Evolutionary conservation across 2,797 vertebrate species (phyloP).

Genomic region (Squalus acanthias): DNA sequence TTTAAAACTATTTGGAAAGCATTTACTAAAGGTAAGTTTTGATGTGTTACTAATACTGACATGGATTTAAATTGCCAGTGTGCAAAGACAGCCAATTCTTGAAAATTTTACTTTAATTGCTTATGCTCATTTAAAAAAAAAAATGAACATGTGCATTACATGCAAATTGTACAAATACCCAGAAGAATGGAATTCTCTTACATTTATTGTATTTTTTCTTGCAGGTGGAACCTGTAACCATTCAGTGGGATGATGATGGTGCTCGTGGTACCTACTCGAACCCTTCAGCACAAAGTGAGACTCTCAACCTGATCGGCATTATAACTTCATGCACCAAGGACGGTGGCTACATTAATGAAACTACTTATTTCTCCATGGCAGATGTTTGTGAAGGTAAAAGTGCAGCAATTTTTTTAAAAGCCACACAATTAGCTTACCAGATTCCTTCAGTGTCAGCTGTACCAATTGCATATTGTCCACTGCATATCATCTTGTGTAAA

Average conservation of each 20-base stretch:
- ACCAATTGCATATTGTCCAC: neutral
- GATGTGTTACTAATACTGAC: neutral
- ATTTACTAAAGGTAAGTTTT: neutral
- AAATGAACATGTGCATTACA: neutral
- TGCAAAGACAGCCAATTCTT: neutral
- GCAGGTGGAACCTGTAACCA: conserved; percentile 69
- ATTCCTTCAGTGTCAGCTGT: neutral
- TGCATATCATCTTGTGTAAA: neutral
- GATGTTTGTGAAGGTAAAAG: conserved; percentile 73
- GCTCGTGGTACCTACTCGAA: conserved; percentile 43
- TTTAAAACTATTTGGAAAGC: neutral
- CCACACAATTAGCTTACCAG: neutral
- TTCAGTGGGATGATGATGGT: conserved; percentile 63
- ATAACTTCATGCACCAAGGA: conserved; percentile 69
- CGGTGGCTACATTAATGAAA: conserved; percentile 77
- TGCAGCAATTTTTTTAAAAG: neutral
- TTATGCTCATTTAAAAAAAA: neutral
- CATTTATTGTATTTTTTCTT: conserved; percentile 31
- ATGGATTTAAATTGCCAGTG: neutral
- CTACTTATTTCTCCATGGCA: conserved; percentile 69
- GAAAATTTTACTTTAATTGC: neutral
- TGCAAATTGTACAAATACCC: neutral
- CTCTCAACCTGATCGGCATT: conserved; percentile 72
- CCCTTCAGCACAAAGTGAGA: conserved; percentile 47
- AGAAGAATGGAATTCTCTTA: neutral